Conservation (phyloP, 2,113 vertebrate species). For the Catharus fuscescens region DNA sequence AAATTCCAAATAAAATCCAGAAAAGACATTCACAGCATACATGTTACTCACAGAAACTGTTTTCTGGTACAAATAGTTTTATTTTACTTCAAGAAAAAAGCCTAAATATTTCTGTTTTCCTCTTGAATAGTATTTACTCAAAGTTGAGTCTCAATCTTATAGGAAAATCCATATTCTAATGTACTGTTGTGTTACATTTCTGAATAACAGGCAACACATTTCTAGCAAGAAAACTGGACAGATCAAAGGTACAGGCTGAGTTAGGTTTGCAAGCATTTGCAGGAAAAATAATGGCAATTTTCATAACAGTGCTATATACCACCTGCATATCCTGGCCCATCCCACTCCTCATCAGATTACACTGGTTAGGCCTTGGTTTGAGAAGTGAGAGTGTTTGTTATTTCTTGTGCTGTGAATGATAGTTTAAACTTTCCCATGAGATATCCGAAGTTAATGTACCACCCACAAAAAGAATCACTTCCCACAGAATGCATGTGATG, state of each 20-base stretch:
- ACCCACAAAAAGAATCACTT: neutral
- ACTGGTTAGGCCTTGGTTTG: neutral
- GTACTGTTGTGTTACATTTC: neutral
- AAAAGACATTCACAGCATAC: conserved; percentile 28
- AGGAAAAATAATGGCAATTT: neutral
- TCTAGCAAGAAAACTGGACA: neutral
- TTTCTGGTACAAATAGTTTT: neutral
- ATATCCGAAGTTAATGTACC: neutral
- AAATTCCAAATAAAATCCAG: conserved; percentile 33
- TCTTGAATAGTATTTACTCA: neutral
- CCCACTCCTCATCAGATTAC: neutral
- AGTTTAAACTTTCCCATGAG: neutral
- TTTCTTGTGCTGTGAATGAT: neutral
- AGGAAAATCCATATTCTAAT: neutral
- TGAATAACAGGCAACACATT: neutral
- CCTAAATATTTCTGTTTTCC: neutral
- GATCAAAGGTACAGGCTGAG: neutral
- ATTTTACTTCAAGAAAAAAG: neutral
- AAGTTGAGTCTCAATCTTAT: neutral
- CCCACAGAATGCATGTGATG: neutral
- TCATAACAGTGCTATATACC: neutral
- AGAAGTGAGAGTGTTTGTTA: neutral
- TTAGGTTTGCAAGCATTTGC: neutral
- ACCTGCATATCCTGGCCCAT: neutral
- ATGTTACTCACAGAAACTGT: neutral